These are phyloP conservation scores for Rhynchomys soricoides DNA, from an alignment of 2,113 vertebrate genomes.

Conservation along the genomic window DNA sequence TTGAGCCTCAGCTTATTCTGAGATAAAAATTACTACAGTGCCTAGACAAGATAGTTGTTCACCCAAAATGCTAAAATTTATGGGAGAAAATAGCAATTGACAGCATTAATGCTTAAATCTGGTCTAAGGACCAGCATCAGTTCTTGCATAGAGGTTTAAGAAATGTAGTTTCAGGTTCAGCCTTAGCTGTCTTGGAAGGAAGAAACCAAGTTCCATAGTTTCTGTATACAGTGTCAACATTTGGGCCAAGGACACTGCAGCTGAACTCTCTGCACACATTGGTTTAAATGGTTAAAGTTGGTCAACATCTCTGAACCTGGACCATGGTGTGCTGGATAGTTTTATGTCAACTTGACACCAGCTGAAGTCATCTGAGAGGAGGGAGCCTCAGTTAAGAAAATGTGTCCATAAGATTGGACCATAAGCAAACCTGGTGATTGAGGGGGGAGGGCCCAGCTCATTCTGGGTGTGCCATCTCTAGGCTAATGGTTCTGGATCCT, in stretches of 20 bases:
- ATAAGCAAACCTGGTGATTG: background rate
- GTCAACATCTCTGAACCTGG: background rate
- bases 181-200: background rate
- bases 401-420: background rate
- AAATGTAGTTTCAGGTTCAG: background rate
- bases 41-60: background rate
- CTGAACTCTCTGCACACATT: background rate
- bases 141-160: background rate
- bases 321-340: background rate
- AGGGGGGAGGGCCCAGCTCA: too few species aligned
- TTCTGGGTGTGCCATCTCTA: background rate
- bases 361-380: background rate
- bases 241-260: background rate
- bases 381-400: background rate
- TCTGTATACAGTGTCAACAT: background rate
- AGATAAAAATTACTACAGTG: constrained; percentile 19
- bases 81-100: background rate
- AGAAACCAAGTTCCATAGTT: background rate
- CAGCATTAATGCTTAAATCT: background rate
- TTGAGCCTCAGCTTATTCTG: background rate
- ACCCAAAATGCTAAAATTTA: background rate
- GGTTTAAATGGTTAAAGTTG: background rate
- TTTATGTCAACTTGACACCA: background rate
- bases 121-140: background rate
- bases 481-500: background rate